Percentiles rank a stretch among this genome's conserved stretches.
Evolutionary conservation across 2,113 vertebrate species (phyloP).

Genomic region (Epinephelus fuscoguttatus): DNA sequence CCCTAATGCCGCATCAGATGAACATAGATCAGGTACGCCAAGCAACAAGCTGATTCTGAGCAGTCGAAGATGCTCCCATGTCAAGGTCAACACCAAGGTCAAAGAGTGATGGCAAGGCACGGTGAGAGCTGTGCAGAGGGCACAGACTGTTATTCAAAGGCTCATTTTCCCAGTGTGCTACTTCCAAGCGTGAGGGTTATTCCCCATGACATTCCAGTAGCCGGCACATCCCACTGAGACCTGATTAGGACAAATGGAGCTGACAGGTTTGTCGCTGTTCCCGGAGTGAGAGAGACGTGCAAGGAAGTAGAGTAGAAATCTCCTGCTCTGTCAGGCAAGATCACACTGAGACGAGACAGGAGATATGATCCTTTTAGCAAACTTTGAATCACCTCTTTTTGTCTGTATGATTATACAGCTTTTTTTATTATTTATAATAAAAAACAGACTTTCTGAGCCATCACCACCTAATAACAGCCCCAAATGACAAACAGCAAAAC

Average conservation of each 20-base stretch:
- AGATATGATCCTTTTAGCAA: constrained; percentile 20
- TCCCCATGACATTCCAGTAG: constrained; percentile 67
- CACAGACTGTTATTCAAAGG: constrained; percentile 17
- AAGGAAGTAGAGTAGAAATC: constrained; percentile 53
- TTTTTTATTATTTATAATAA: background rate
- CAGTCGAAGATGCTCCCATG: background rate
- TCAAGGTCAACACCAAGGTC: constrained; percentile 50
- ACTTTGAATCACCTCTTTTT: background rate
- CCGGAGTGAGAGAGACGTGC: constrained; percentile 28
- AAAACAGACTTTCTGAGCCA: background rate
- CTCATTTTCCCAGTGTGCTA: constrained; percentile 29
- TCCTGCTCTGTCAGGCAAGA: constrained; percentile 35
- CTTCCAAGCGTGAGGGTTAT: constrained; percentile 72
- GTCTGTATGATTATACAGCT: background rate
- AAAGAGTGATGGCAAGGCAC: constrained; percentile 1
- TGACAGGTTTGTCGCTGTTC: constrained; percentile 75
- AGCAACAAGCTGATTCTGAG: constrained; percentile 24
- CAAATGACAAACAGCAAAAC: background rate
- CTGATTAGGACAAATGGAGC: constrained; percentile 74
- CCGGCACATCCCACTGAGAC: constrained; percentile 66
- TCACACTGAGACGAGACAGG: background rate
- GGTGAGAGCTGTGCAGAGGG: background rate
- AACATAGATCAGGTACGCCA: constrained; percentile 10
- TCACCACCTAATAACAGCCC: background rate
- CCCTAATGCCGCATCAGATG: constrained; percentile 30